Evolutionary conservation across 1,140 invertebrate genomes (phyloP).

Genomic region (Nilaparvata lugens): DNA sequence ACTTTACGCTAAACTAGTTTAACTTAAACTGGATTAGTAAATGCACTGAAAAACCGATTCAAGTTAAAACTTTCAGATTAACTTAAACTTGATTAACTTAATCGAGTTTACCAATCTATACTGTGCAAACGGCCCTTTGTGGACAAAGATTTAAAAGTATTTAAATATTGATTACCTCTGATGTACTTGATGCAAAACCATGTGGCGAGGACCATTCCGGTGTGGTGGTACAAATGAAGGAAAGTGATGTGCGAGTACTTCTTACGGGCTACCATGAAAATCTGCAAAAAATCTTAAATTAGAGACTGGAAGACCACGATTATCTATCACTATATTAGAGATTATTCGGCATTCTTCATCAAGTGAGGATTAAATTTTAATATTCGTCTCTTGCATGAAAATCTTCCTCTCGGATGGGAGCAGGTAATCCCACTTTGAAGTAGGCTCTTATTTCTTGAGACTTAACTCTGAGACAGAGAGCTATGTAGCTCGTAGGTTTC

Average conservation of each 20-base stretch:
- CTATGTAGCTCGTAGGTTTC: no score
- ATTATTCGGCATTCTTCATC: not conserved
- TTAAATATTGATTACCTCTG: conserved; percentile 33
- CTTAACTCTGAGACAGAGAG: conserved; percentile 12
- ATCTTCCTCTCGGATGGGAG: not conserved
- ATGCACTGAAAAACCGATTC: no score
- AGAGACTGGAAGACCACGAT: not conserved
- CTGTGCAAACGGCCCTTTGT: no score
- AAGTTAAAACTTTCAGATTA: no score
- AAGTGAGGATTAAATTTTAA: not conserved
- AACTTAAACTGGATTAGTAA: no score
- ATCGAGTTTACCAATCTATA: no score
- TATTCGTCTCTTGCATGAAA: not conserved
- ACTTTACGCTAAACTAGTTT: no score
- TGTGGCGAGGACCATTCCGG: conserved; percentile 50
- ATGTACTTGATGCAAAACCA: conserved; percentile 49
- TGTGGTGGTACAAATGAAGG: conserved; percentile 66
- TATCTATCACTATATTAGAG: not conserved
- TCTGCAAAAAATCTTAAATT: conserved; percentile 29
- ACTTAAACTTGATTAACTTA: no score
- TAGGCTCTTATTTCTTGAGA: conserved; percentile 42
- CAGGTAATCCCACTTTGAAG: not conserved
- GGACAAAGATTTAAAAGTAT: no score
- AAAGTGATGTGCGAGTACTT: conserved; percentile 67
- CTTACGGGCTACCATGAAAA: conserved; percentile 75